phyloP scores from a whole-genome alignment of 2,797 vertebrate genomes.

The Scolopax rusticola region DNA sequence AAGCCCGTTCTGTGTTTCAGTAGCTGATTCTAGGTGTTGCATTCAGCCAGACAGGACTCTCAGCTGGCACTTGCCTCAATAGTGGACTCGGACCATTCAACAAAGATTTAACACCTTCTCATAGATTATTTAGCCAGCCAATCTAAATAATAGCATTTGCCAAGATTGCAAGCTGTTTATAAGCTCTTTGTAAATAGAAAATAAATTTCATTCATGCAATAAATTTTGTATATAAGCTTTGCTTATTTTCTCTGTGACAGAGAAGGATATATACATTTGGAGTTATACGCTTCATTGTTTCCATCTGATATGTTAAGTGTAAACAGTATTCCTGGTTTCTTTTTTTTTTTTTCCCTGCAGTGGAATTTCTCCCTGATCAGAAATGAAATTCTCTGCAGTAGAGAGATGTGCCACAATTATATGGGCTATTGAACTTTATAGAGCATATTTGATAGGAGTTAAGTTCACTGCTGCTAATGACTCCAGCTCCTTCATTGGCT shows the following conservation, averaged over 20 bases:
- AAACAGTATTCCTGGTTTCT: not conserved
- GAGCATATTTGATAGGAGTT: not conserved
- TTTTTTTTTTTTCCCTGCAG: not conserved
- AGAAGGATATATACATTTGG: not conserved
- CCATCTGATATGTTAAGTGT: not conserved
- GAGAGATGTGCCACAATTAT: not conserved
- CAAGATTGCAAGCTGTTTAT: not conserved
- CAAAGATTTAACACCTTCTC: not conserved
- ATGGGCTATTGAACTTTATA: not conserved
- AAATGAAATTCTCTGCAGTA: not conserved
- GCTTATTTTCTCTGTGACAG: not conserved
- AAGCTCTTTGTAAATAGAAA: not conserved
- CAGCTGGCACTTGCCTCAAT: not conserved
- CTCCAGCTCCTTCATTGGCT: not conserved
- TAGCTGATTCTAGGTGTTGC: not conserved
- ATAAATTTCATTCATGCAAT: not conserved
- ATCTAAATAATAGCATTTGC: not conserved
- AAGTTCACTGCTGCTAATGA: not conserved
- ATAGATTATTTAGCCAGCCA: not conserved
- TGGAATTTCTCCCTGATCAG: not conserved
- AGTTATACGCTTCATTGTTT: not conserved
- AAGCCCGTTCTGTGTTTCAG: not conserved
- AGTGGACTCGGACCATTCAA: not conserved
- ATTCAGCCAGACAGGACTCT: not conserved
- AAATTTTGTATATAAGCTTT: not conserved